Percentiles rank a stretch among this genome's conserved stretches.
Conservation (phyloP, 2,888 invertebrate genomes). For the Stenoptilia bipunctidactyla region DNA sequence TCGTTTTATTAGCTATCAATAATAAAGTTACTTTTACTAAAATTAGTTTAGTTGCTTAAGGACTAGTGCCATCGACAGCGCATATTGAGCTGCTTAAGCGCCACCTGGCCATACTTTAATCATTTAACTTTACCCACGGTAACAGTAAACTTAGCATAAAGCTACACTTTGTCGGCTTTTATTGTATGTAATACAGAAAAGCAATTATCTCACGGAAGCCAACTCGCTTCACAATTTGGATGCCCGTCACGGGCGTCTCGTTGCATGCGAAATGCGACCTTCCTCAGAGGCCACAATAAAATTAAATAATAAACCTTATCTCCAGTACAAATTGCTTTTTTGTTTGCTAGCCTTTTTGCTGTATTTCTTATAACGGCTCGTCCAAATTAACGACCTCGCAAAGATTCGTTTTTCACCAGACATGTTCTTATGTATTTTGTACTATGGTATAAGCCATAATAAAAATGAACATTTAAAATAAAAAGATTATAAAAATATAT, state of each 20-base stretch:
- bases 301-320: conserved; percentile 32
- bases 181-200: conserved; percentile 1
- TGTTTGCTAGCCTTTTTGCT: conserved; percentile 4
- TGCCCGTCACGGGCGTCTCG: conserved; percentile 29
- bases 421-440: background rate
- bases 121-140: background rate
- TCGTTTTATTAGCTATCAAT: no score
- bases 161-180: background rate
- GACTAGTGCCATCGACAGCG: no score
- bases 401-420: no score
- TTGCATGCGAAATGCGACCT: conserved; percentile 30
- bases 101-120: background rate
- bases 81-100: background rate
- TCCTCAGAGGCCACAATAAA: conserved; percentile 24
- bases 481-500: no score
- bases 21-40: no score
- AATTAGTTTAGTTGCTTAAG: no score
- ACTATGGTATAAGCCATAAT: no score
- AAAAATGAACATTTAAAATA: no score
- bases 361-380: background rate
- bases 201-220: conserved; percentile 26
- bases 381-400: background rate
- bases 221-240: conserved; percentile 27
- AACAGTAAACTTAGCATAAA: background rate
- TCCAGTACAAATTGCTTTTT: conserved; percentile 12